A percentile compares a stretch with the other conserved stretches of the same genome.
Conservation (phyloP, 2,888 invertebrate genomes). For the Euphydryas editha region DNA sequence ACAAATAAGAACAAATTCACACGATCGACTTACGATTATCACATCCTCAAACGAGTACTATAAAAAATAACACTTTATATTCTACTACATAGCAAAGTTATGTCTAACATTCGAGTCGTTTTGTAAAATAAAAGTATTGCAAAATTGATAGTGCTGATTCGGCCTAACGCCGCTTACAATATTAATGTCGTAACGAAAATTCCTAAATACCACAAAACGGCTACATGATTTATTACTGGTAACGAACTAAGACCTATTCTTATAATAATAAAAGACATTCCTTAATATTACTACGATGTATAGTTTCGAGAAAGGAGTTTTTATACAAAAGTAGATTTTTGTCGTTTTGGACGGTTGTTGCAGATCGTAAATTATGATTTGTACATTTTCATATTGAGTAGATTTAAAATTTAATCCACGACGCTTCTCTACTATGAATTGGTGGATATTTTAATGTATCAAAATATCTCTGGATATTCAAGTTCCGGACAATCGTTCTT, state of each 20-base stretch:
- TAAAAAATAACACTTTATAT: background rate
- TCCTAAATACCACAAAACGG: slow-evolving; percentile 24
- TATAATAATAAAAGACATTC: slow-evolving; percentile 25
- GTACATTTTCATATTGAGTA: too few relatives aligned
- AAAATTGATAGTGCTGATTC: background rate
- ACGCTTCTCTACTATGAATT: too few relatives aligned
- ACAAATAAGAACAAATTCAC: slow-evolving; percentile 10
- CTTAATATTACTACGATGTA: background rate
- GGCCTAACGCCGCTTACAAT: slow-evolving; percentile 18
- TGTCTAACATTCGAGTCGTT: background rate
- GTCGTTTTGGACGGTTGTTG: too few relatives aligned
- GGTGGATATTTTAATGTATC: too few relatives aligned
- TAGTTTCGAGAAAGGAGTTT: background rate
- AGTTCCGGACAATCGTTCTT: too few relatives aligned
- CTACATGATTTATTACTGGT: slow-evolving; percentile 31
- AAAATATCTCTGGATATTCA: too few relatives aligned
- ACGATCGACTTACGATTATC: background rate
- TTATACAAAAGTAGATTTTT: too few relatives aligned
- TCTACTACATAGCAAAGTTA: background rate
- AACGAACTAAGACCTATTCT: slow-evolving; percentile 18
- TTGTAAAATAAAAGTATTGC: background rate
- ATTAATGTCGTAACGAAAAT: slow-evolving; percentile 28
- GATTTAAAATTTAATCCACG: too few relatives aligned
- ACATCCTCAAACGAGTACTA: background rate
- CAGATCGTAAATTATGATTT: too few relatives aligned